A percentile compares a stretch with the other conserved stretches of the same genome.
These are phyloP conservation scores for Pollenia griseotomentosa DNA, from an alignment of 2,888 invertebrate genomes.

Conservation along the genomic window DNA sequence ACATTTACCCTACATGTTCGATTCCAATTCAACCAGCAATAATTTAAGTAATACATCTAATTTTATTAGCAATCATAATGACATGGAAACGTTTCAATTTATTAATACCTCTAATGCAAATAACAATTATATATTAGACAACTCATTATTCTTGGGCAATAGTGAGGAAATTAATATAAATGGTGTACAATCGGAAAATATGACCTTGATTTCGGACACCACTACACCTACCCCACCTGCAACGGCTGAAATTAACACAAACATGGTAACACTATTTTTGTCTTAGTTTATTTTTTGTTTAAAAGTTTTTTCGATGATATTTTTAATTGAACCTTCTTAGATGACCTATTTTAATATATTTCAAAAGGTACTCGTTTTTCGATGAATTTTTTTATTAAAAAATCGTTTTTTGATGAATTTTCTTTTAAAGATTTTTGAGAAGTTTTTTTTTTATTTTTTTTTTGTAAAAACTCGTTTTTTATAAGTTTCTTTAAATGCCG, in stretches of 20 bases:
- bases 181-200: slow-evolving; percentile 39
- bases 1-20: slow-evolving; percentile 69
- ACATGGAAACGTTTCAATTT: slow-evolving; percentile 64
- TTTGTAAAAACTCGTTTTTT: too few relatives aligned
- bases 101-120: slow-evolving; percentile 37
- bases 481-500: too few relatives aligned
- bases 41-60: slow-evolving; percentile 47
- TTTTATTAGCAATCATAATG: slow-evolving; percentile 58
- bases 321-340: too few relatives aligned
- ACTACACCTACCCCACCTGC: slow-evolving; percentile 73
- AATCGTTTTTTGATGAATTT: too few relatives aligned
- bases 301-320: too few relatives aligned
- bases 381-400: too few relatives aligned
- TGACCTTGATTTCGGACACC: slow-evolving; percentile 74
- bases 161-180: slow-evolving; percentile 53
- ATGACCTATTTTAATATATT: too few relatives aligned
- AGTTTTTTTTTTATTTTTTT: too few relatives aligned
- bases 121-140: slow-evolving; percentile 64
- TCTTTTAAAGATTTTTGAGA: too few relatives aligned
- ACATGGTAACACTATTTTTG: slow-evolving; percentile 42
- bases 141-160: slow-evolving; percentile 52
- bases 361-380: too few relatives aligned
- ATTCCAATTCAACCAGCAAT: slow-evolving; percentile 52
- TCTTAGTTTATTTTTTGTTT: not conserved
- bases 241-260: slow-evolving; percentile 26